Evolutionary conservation across 2,113 vertebrate species (phyloP).

Genomic region (Crypturellus undulatus): DNA sequence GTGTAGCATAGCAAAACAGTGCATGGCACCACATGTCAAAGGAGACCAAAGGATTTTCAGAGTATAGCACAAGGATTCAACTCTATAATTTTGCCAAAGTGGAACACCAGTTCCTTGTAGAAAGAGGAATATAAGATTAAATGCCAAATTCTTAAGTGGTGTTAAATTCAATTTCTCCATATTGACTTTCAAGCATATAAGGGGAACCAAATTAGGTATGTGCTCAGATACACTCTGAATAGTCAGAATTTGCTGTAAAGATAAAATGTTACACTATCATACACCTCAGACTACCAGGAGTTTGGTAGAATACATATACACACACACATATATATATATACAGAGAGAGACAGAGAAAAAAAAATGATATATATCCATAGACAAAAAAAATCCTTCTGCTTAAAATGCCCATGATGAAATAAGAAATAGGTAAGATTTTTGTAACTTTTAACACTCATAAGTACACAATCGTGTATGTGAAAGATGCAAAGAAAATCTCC

Average conservation of each 20-base stretch:
- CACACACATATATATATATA: no score
- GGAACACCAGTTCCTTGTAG: not conserved
- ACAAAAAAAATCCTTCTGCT: not conserved
- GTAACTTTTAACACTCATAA: not conserved
- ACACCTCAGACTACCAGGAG: not conserved
- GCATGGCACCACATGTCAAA: not conserved
- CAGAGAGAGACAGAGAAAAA: no score
- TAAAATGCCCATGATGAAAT: not conserved
- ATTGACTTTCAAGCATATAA: not conserved
- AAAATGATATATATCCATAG: not conserved
- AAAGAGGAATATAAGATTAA: not conserved
- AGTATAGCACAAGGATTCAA: not conserved
- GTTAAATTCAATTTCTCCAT: not conserved
- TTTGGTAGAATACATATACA: no score
- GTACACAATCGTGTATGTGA: not conserved
- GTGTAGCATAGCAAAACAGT: not conserved
- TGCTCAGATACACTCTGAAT: not conserved
- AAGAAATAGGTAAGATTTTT: not conserved
- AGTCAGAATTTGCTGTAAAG: not conserved
- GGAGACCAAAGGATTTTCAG: not conserved
- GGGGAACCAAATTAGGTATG: rapidly evolving
- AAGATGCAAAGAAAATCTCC: not conserved
- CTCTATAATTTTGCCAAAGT: not conserved
- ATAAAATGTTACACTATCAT: not conserved
- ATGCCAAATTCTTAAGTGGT: not conserved